Evolutionary conservation across 2,888 invertebrate species (phyloP), one percentile per base, ranked within the genome.

Genomic region (Scrobipalpa atriplicella): DNA sequence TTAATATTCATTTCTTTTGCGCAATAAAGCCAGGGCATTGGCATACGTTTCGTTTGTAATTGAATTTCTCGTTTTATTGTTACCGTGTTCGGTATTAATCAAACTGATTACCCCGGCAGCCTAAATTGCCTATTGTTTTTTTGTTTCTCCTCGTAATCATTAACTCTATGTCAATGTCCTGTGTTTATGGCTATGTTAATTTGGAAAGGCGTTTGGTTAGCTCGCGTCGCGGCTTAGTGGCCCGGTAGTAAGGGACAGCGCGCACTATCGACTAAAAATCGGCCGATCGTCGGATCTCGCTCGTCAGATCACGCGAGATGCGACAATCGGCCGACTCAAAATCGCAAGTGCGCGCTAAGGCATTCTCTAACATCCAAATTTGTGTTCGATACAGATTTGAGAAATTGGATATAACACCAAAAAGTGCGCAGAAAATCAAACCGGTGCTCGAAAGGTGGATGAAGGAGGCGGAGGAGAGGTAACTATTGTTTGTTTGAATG

Each of bases 351-450:
- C 6, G n/a, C 13, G 47, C 47, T 83, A 85, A 29, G 84, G 81
- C 79, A 82, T 78, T 84, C 78, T 91, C 90, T 92, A 91, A 89
- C 90, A 89, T 86, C 83, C 85, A 56, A 81, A 90, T 91, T 92
- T 85, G 88, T 93, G 89, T 93, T 93, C 89, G 88, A 93, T 93
- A 86, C 93, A 98, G 98, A 96, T 99, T 99, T 95, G 99, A 99
- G 94, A 99, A 99, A 94, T 94, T 99, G 94, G 99, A 99, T 94
- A 99, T 99, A 84, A 99, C 99, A 84, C 99, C 99, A 86, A 99
- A 99, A 94, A 99, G 99, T 94, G 99, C 99, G 83, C 98, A 98
- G 94, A 99, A 99, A 95, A 99, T 99, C 88, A 99, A 99, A 93
- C 99, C 99, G 77, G 99, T 99, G 79, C 95, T 99, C 86, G 99